Percentiles rank a stretch among this genome's conserved stretches.
phyloP scores from a whole-genome alignment of 2,888 invertebrate species.

The Trichogramma dendrolimi region DNA sequence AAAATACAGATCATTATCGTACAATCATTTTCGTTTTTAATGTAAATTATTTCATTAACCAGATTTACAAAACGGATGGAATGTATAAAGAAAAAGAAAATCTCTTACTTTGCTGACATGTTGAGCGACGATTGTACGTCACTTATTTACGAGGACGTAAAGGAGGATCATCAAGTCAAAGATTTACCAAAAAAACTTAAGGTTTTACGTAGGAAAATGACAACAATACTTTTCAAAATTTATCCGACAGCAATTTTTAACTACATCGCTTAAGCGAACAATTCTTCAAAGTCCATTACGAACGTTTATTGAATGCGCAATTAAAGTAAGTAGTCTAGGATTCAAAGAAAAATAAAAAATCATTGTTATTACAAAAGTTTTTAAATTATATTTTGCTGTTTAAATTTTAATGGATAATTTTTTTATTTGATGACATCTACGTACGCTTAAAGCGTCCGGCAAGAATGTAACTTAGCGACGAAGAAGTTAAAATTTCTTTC shows the following conservation, averaged over 20 bases:
- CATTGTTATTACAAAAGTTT: no score
- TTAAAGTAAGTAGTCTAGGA: conserved; percentile 21
- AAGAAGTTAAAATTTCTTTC: no score
- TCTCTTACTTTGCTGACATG: conserved; percentile 25
- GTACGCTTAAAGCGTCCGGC: no score
- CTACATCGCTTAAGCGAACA: no score
- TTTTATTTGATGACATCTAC: no score
- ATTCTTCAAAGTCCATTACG: conserved; percentile 16
- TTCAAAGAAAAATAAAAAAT: conserved; percentile 22
- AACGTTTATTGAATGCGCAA: conserved; percentile 25
- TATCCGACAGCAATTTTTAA: no score
- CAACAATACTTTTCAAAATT: not conserved
- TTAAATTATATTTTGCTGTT: no score
- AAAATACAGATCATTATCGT: no score
- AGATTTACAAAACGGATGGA: conserved; percentile 27
- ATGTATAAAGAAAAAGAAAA: conserved; percentile 26
- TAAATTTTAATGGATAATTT: no score
- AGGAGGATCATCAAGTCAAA: conserved; percentile 21
- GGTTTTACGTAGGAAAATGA: conserved; percentile 15
- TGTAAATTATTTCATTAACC: conserved; percentile 1
- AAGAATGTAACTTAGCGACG: no score
- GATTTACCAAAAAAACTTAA: conserved; percentile 19
- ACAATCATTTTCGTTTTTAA: no score
- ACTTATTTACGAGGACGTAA: conserved; percentile 23
- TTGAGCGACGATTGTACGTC: conserved; percentile 26